Evolutionary conservation across 30 jellyfish, hydroid and myxozoan genomes (phyloP), one percentile per base, ranked within the genome.

Genomic region (Chrysaora quinquecirrha): DNA sequence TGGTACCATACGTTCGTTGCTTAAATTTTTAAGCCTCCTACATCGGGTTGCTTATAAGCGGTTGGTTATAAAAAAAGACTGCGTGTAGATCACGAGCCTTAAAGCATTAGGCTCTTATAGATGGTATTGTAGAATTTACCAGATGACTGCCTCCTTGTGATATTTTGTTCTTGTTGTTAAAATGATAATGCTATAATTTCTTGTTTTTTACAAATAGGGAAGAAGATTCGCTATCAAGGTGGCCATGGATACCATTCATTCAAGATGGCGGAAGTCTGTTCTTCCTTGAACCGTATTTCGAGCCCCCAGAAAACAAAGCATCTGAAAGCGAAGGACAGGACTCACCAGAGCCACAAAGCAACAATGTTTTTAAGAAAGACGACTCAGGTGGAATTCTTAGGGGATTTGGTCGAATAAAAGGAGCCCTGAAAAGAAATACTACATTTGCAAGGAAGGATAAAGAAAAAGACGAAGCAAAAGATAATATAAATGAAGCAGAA

Each of bases 201-300:
- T n/a, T n/a, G n/a, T n/a, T n/a, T n/a, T n/a, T n/a, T n/a, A n/a
- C n/a, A n/a, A n/a, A 14, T 58, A 83, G 94, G 38, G 94, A 83
- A 19, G 94, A 83, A 62, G 94, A 73, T 9, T 34, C 80, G 19
- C 21, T 68, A 30, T 24, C 60, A 70, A 50, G 80, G 28, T 80
- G 97, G 93, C 98, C 96, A 2, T 92, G 98, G 98, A 70, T 82
- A 22, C 94, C 85, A 1, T 71, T 65, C 77, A 85, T 92, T 18
- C 90, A 71, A 60, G 96, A 52, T 3, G 91, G 85, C 49, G 98
- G 98, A 9, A 83, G 88, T 66, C 87, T 92, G 76, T 71, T 92
- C 46, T 92, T 64, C 80, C 75, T 92, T 27, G 92, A 80, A 27
- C 81, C 96, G 1, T 65, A 60, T 46, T 56, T 58, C 34, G 82